phyloP scores from a whole-genome alignment of 1,140 invertebrate genomes.

The Battus philenor region DNA sequence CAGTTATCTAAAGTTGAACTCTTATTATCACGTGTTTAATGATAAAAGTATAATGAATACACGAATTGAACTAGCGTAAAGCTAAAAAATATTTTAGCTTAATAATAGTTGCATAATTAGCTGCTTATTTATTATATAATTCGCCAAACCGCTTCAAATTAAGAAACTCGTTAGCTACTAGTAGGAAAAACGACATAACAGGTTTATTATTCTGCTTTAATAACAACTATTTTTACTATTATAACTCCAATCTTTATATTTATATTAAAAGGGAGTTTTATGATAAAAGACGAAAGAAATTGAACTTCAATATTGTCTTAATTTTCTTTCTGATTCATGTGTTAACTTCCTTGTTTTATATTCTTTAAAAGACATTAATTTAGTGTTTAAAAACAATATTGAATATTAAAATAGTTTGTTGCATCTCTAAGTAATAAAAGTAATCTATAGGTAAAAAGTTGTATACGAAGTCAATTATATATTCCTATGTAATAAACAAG shows the following conservation, averaged over 20 bases:
- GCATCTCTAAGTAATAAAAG: too few species aligned
- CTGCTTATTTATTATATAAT: conserved; percentile 7
- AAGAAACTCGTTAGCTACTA: neutral
- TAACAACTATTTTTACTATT: neutral
- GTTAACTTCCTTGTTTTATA: too few species aligned
- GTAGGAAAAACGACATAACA: neutral
- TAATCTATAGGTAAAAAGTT: too few species aligned
- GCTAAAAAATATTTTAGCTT: neutral
- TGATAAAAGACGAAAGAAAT: neutral
- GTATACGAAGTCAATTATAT: too few species aligned
- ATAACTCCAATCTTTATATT: neutral
- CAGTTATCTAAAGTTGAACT: conserved; percentile 31
- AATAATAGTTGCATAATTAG: conserved; percentile 10
- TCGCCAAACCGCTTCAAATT: neutral
- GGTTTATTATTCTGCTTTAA: conserved; percentile 8
- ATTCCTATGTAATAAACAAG: too few species aligned
- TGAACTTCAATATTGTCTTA: too few species aligned
- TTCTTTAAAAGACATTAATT: too few species aligned
- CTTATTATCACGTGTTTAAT: conserved; percentile 29
- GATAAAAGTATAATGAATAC: conserved; percentile 27
- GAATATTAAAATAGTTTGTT: too few species aligned
- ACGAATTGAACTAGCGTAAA: conserved; percentile 10
- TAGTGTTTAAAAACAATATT: too few species aligned
- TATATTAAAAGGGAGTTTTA: neutral
- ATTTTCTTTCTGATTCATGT: too few species aligned